Percentiles rank a stretch among this genome's conserved stretches.
Conservation (phyloP, 2,797 vertebrate genomes). For the Fistularia commersonii region DNA sequence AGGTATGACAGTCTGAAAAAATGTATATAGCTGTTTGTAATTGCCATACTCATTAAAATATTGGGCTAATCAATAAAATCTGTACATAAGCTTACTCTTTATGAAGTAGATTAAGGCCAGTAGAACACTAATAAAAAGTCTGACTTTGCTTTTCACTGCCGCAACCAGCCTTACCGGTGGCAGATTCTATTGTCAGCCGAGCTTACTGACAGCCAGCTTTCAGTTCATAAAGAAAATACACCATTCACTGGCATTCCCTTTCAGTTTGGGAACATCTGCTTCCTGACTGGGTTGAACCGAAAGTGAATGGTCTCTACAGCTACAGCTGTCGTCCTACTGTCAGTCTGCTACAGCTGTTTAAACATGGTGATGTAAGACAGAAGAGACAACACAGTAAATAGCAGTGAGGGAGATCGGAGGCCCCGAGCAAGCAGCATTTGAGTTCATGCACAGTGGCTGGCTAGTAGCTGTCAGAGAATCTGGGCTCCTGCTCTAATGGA, state of each 20-base stretch:
- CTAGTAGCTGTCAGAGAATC: neutral
- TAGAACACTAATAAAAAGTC: neutral
- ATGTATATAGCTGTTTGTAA: neutral
- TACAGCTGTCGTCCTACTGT: conserved; percentile 51
- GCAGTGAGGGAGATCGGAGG: conserved; percentile 27
- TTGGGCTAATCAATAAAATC: neutral
- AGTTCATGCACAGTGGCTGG: conserved; percentile 36
- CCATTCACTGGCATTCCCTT: conserved; percentile 9
- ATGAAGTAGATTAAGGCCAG: conserved; percentile 1
- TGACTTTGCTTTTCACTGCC: neutral
- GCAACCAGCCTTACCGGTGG: neutral
- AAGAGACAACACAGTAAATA: conserved; percentile 35
- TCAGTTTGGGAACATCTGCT: conserved; percentile 15
- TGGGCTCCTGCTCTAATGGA: conserved; percentile 15
- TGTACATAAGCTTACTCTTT: neutral
- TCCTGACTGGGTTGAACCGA: conserved; percentile 31
- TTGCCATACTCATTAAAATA: neutral
- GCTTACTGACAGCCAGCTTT: conserved; percentile 10
- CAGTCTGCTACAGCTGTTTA: conserved; percentile 62
- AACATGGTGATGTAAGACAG: conserved; percentile 44
- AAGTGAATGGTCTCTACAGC: conserved; percentile 30
- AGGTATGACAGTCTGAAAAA: conserved; percentile 47
- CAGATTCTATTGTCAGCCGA: neutral
- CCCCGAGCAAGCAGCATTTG: conserved; percentile 1
- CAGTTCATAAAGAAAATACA: neutral